Conservation (phyloP, 2,113 vertebrate genomes). For the Tinamus guttatus region DNA sequence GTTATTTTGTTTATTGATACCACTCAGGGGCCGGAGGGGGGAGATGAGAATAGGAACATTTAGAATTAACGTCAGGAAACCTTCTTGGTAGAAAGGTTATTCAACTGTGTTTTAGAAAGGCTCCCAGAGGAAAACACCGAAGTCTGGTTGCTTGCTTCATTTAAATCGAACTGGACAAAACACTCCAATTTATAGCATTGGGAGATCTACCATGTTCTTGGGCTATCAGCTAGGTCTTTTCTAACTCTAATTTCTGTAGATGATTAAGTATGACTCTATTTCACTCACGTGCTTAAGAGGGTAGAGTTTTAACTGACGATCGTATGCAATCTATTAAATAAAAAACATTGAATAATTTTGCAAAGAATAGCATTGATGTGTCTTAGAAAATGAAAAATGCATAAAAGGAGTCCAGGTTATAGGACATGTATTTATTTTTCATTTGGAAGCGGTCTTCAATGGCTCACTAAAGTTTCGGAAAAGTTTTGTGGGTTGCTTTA, state of each 20-base stretch:
- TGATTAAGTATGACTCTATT: neutral
- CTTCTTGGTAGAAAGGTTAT: neutral
- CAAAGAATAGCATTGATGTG: neutral
- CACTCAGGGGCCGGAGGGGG: accelerated
- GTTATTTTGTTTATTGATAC: neutral
- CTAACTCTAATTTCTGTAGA: neutral
- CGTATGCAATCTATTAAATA: neutral
- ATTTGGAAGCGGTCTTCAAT: neutral
- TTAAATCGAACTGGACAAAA: neutral
- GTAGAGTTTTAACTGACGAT: neutral
- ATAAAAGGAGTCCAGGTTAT: neutral
- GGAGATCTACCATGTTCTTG: neutral
- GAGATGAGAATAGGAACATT: neutral
- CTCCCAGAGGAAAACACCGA: neutral
- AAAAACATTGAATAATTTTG: neutral
- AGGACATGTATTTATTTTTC: neutral
- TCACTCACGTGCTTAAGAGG: neutral
- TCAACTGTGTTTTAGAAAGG: neutral
- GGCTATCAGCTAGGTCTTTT: neutral
- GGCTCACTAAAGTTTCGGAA: slow-evolving; percentile 2
- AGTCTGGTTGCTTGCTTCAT: neutral
- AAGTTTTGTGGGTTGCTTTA: slow-evolving; percentile 11
- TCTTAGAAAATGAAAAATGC: neutral
- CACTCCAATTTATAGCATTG: neutral
- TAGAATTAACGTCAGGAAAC: neutral